Base-by-base conservation (phyloP, 1,140 invertebrate genomes). In the Dinoponera quadriceps region DNA sequence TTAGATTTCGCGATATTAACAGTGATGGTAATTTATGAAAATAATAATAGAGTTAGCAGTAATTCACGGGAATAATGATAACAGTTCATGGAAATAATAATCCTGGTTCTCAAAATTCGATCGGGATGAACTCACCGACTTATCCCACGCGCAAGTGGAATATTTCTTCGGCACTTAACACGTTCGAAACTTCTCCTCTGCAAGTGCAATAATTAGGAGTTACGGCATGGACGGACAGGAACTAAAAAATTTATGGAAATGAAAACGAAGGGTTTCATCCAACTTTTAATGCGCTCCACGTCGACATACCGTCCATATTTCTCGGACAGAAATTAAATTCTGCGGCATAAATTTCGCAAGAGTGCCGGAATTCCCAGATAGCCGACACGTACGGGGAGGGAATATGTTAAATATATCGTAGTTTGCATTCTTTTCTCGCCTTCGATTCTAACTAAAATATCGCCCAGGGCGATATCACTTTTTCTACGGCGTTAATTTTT, bases 241-340 rank as follows among this genome's bases (percentile, higher is more conserved):
- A 49, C 4, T 54, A 54, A 77, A 66, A 66, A 66, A 66, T 38
- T 77, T 49, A 27, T 66, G 49, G 29, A 77, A 77, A 77, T 77
- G 74, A 77, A 77, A 66, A 77, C 62, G 60, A 66, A 77, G 62
- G 49, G 29, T 54, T 77, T 66, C n/a, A 66, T 11, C 14, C 20
- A 77, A 77, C 74, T 77, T 77, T 66, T 77, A 77, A 66, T 66
- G 49, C n/a, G 74, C 49, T 66, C 48, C 27, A 33, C 63, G 63
- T 77, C 62, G 74, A 51, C 74, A 66, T 66, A 66, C 60, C 74
- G 14, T 77, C 48, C 74, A 77, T 77, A 77, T 77, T 77, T 77
- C 48, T 66, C 60, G 16, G 27, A 38, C 63, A 77, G 49, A 66
- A 66, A 77, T 77, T 77, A 77, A 77, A 66, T 77, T 77, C 74